Percentiles rank a stretch among this genome's conserved stretches.
Evolutionary conservation across 2,888 invertebrate genomes (phyloP).

Genomic region (Tetramorium bicarinatum): DNA sequence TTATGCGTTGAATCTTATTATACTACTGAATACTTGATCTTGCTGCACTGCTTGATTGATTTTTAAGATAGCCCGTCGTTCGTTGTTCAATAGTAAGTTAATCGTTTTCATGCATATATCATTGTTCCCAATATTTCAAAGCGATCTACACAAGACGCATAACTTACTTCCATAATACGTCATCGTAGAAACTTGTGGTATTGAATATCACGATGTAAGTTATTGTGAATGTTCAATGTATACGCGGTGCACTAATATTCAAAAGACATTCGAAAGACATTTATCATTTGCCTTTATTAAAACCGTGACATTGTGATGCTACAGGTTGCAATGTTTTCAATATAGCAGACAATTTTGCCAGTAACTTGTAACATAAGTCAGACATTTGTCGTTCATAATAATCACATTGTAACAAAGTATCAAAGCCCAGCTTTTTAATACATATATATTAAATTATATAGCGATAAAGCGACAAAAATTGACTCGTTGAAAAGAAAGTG

Average conservation of each 20-base stretch:
- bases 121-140: slow-evolving; percentile 12
- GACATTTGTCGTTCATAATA: slow-evolving; percentile 24
- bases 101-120: neutral
- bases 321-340: neutral
- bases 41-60: slow-evolving; percentile 6
- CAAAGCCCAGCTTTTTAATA: slow-evolving; percentile 18
- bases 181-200: slow-evolving; percentile 10
- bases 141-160: neutral
- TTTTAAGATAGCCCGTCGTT: neutral
- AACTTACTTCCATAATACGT: slow-evolving; percentile 4
- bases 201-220: slow-evolving; percentile 16
- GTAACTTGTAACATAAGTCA: slow-evolving; percentile 2
- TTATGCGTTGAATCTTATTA: slow-evolving; percentile 16
- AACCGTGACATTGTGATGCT: neutral
- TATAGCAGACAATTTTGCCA: neutral
- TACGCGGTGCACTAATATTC: neutral
- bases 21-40: neutral
- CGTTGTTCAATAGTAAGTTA: neutral
- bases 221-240: slow-evolving; percentile 7
- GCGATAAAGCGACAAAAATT: slow-evolving; percentile 25
- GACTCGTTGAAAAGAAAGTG: neutral
- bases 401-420: neutral
- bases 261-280: slow-evolving; percentile 16
- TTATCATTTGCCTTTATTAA: slow-evolving; percentile 23
- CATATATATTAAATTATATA: neutral